Conservation (phyloP, 2,888 invertebrate species). For the Orthonevra nobilis region DNA sequence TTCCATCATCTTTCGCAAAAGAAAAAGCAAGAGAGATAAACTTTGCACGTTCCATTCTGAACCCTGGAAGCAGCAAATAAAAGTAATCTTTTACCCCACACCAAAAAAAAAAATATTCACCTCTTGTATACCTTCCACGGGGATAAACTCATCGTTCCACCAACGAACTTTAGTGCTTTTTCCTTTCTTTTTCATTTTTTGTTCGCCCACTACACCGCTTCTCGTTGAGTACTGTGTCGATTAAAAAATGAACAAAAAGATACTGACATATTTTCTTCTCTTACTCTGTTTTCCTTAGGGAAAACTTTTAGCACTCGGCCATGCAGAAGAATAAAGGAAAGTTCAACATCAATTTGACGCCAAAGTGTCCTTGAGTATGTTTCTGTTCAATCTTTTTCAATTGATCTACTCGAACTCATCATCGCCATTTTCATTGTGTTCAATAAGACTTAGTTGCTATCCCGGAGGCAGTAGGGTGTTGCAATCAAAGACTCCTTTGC, state of each 20-base stretch:
- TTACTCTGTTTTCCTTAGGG: background rate
- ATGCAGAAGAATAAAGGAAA: background rate
- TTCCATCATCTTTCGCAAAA: too few relatives aligned
- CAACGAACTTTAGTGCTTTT: too few relatives aligned
- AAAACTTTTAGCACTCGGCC: background rate
- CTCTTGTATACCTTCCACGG: too few relatives aligned
- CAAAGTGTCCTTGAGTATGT: conserved; percentile 11
- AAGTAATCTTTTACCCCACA: too few relatives aligned
- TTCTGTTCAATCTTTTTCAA: conserved; percentile 18
- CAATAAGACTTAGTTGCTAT: conserved; percentile 6
- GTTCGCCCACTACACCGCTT: too few relatives aligned
- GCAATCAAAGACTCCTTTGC: conserved; percentile 9
- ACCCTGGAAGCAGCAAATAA: too few relatives aligned
- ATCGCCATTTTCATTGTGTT: conserved; percentile 4
- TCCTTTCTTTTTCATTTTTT: too few relatives aligned
- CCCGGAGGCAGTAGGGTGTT: background rate
- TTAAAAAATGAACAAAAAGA: background rate
- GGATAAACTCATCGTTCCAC: too few relatives aligned
- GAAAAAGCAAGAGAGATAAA: too few relatives aligned
- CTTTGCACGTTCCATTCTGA: too few relatives aligned
- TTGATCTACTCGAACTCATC: conserved; percentile 15
- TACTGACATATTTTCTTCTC: background rate
- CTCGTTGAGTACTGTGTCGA: too few relatives aligned
- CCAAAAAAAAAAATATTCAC: too few relatives aligned
- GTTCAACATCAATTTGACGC: background rate